Conservation (phyloP, 2,113 vertebrate genomes). For the Pomatorhinus ruficollis region DNA sequence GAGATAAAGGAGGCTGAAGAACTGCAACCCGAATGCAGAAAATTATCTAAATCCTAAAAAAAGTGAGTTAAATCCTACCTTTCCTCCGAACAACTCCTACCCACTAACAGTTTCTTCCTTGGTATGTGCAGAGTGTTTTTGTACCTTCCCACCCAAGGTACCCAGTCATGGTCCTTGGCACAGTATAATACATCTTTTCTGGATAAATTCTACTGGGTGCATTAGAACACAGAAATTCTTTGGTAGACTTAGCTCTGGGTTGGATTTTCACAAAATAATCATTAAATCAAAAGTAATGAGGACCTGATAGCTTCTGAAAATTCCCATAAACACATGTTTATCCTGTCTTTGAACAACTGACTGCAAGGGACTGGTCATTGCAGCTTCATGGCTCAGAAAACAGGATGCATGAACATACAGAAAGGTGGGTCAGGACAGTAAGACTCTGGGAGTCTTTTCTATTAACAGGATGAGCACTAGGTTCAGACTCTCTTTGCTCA, state of each 20-base stretch:
- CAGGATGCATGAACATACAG: background rate
- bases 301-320: background rate
- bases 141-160: background rate
- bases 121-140: background rate
- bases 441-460: background rate
- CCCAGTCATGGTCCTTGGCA: fast-evolving
- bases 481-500: slow-evolving; percentile 2
- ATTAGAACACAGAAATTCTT: background rate
- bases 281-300: background rate
- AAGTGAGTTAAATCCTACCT: background rate
- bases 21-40: background rate
- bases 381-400: background rate
- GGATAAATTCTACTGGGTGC: background rate
- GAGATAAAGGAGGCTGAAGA: background rate
- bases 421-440: background rate
- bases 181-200: background rate
- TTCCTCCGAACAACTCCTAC: background rate
- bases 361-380: background rate
- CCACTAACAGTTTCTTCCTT: background rate
- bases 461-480: background rate
- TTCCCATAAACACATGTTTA: background rate
- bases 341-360: background rate
- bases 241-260: background rate
- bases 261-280: background rate
- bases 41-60: background rate